A percentile compares a stretch with the other conserved stretches of the same genome.
Evolutionary conservation across 1,140 invertebrate genomes (phyloP).

Genomic region (Drosophila ogumai): DNA sequence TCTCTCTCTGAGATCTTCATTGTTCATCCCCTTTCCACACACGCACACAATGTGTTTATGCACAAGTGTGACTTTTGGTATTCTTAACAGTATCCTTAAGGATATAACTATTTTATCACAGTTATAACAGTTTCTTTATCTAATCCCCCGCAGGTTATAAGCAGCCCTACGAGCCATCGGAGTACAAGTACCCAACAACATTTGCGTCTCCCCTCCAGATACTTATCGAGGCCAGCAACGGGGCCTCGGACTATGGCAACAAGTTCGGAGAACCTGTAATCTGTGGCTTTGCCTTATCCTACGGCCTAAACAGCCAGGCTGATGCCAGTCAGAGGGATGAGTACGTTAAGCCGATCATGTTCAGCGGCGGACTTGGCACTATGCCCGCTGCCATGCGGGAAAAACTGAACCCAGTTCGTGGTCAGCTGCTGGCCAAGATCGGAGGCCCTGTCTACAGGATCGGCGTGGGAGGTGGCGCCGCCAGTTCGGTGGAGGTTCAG

Average conservation of each 20-base stretch:
- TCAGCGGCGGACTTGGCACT: constrained; percentile 97
- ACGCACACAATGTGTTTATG: no score
- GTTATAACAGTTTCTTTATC: not conserved
- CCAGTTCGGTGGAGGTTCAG: constrained; percentile 97
- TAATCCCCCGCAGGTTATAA: constrained; percentile 87
- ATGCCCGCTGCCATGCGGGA: constrained; percentile 86
- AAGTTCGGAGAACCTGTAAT: constrained; percentile 99
- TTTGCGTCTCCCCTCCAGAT: constrained; percentile 95
- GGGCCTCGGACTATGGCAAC: constrained; percentile 99
- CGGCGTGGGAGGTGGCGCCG: constrained; percentile 98
- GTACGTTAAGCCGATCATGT: constrained; percentile 99
- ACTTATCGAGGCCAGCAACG: constrained; percentile 97
- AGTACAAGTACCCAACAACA: constrained; percentile 93
- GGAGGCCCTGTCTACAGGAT: constrained; percentile 98
- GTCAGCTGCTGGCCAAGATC: constrained; percentile 96
- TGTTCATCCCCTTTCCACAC: no score
- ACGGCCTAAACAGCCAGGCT: constrained; percentile 89
- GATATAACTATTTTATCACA: not conserved
- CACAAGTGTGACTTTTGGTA: no score
- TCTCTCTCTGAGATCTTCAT: no score
- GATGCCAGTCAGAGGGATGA: constrained; percentile 90
- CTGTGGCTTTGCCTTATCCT: constrained; percentile 95
- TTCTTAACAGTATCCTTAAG: no score
- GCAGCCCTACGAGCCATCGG: constrained; percentile 94
- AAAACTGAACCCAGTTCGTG: constrained; percentile 60